Base-by-base conservation (phyloP, 2,113 vertebrate species). In the Eleginops maclovinus region DNA sequence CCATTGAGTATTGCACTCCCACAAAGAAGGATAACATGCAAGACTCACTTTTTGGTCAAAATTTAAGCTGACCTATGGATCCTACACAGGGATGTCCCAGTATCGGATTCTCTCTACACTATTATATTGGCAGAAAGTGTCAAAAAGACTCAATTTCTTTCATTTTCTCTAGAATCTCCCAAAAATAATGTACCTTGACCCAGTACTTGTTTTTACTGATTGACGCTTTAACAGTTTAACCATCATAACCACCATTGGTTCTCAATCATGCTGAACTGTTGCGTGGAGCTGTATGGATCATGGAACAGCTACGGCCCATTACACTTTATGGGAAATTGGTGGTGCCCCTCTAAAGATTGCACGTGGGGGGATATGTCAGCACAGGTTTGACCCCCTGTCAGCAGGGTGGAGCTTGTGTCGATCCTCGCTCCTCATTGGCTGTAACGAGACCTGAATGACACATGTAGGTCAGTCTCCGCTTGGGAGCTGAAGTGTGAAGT, bases 381-480 rank as follows among this genome's bases (percentile, higher is more conserved):
- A 46, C 47, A 79, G 31, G 59, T 44, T n/a, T 41, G 8, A 79
- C 55, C 81, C 73, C 73, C 76, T 84, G 69, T 59, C 36, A 55
- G 31, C 43, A 12, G 41, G 21, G 17, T 1, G 10, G 36, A 17
- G 61, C 41, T 22, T 5, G 16, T 6, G 16, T 12, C 59, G 62
- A 5, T 40, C 47, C 31, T 64, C 4, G 2, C 51, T 47, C 16
- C 66, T 81, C 17, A 53, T 44, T 77, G 50, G 71, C 43, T 28
- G 46, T 41, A 9, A 4, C 7, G 9, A 44, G 60, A 44, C 40
- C 4, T 78, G 54, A 84, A 69, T 81, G 76, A 77, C 72, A 70
- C 19, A 77, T 88, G 63, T 82, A 75, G 85, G 85, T 81, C 82
- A 85, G 69, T 49, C 3, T 63, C 69, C 53, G 28, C 54, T 58